phyloP scores from a whole-genome alignment of 2,888 invertebrate species.

The Laothoe populi region DNA sequence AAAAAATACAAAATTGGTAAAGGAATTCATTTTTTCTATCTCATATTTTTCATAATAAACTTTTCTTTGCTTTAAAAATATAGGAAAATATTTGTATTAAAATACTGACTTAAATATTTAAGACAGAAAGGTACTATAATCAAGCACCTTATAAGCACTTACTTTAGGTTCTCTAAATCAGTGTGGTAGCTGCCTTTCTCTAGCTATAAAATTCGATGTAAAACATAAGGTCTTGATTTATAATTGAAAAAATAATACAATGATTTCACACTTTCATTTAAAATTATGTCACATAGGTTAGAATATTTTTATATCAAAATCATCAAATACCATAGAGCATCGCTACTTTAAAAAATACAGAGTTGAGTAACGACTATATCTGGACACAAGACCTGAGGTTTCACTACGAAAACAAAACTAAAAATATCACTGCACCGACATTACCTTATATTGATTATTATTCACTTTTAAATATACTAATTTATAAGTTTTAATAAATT shows the following conservation, averaged over 20 bases:
- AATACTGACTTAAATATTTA: slow-evolving; percentile 43
- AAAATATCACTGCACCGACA: slow-evolving; percentile 2
- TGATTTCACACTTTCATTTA: too few relatives aligned
- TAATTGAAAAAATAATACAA: neutral
- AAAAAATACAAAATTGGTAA: neutral
- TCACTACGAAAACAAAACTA: neutral
- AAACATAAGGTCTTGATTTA: neutral
- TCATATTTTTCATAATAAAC: slow-evolving; percentile 2
- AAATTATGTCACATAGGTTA: neutral
- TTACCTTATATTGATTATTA: neutral
- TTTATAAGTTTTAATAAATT: neutral
- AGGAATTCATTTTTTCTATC: neutral
- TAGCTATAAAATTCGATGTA: slow-evolving; percentile 5
- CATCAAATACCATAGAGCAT: too few relatives aligned
- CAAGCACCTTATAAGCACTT: slow-evolving; percentile 14
- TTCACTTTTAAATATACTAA: neutral
- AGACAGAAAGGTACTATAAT: slow-evolving; percentile 12
- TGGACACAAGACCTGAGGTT: neutral
- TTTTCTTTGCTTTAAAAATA: slow-evolving; percentile 2
- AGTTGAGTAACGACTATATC: too few relatives aligned
- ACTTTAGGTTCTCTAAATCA: neutral
- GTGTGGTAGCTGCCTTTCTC: neutral
- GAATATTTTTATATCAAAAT: neutral
- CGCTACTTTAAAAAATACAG: too few relatives aligned
- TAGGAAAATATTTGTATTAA: slow-evolving; percentile 32